Percentiles rank a stretch among this genome's conserved stretches.
These are phyloP conservation scores for Lynx canadensis DNA, from an alignment of 2,113 vertebrate species.

Conservation along the genomic window DNA sequence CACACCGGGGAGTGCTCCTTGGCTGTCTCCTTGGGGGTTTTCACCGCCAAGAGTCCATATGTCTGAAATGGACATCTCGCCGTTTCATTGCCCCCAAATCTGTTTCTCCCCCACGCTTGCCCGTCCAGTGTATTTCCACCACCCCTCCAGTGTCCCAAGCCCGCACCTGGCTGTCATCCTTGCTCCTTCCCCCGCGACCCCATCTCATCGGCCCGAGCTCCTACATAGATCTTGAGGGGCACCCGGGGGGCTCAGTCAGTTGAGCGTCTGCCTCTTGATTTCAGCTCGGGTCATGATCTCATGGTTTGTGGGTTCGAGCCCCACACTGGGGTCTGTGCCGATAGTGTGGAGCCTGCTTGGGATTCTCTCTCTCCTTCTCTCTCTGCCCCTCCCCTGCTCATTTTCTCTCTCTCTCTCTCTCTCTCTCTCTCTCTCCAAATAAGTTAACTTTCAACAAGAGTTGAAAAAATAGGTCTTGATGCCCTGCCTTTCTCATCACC, in stretches of 20 bases:
- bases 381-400: no score
- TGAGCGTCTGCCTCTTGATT: no score
- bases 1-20: neutral
- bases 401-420: neutral
- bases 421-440: no score
- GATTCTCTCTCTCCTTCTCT: no score
- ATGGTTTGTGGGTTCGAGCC: no score
- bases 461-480: neutral
- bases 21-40: accelerated
- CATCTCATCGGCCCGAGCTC: neutral
- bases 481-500: neutral
- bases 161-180: neutral
- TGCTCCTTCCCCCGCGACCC: neutral
- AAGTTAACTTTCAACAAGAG: no score
- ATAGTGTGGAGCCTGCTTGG: no score
- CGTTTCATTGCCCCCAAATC: no score
- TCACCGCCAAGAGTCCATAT: accelerated
- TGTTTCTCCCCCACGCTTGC: neutral
- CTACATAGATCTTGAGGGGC: neutral
- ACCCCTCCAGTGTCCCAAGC: neutral
- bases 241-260: no score
- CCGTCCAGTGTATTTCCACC: neutral
- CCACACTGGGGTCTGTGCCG: no score
- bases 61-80: neutral
- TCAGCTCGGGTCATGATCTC: no score